Base-by-base conservation (phyloP, 1,140 invertebrate genomes). In the Cydia pomonella region DNA sequence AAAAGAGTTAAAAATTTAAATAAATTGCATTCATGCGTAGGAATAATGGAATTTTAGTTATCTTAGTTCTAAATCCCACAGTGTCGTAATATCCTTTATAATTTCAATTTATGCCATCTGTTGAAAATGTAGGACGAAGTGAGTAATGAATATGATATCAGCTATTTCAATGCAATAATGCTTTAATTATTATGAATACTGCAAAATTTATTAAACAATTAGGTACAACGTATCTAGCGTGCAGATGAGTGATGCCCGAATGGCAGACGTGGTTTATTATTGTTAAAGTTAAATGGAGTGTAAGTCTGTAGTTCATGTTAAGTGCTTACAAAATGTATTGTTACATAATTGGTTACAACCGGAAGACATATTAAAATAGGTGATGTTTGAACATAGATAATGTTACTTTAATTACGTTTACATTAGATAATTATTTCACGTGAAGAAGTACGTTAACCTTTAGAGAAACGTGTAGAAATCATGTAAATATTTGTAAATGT, bases 351-450 rank as follows among this genome's bases (percentile, higher is more conserved):
- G 21, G 53, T 18, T 18, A 21, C 3, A 59, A 18, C 21, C 21
- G 53, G 21, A 59, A 59, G 21, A 21, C 53, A 59, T 23, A 23
- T 59, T 21, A 6, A 59, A 21, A 59, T 59, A 59, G 7, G 53
- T 59, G 18, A 23, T 23, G 12, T 59, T 59, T 59, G 21, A 59
- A 59, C 10, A 23, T 23, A 59, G 53, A 59, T 59, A 59, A 23
- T 23, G 21, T 59, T 18, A 50, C n/a, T 50, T 50, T 59, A 59
- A 59, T 59, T 59, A 21, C 9, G 21, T 59, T 59, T 59, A 59
- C 53, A 59, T 59, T 59, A 59, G 53, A 59, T 59, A 59, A 59
- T 59, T 59, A 23, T 59, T 59, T 59, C 53, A 59, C 53, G 53
- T 59, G 16, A 59, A 59, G 53, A 59, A 59, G 53, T 21, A 23